Base-by-base conservation (phyloP, 2,113 vertebrate species). In the Camelus bactrianus region DNA sequence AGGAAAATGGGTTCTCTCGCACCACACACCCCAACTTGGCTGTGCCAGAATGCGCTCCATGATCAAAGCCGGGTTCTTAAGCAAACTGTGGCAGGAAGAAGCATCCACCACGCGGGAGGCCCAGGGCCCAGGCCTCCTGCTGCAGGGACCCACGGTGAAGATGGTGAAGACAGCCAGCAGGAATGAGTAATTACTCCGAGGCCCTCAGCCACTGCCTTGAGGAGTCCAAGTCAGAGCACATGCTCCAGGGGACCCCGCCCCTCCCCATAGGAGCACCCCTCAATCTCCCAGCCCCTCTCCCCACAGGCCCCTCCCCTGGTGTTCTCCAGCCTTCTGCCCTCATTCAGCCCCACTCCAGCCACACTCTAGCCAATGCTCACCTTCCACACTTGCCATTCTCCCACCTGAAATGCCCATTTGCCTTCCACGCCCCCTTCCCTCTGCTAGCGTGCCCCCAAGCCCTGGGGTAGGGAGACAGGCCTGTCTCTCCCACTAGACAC, bases 121-220 rank as follows among this genome's bases (percentile, higher is more conserved):
- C 89, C 76, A 13, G 32, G 35, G 83, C 80, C 24, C 15, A 8
- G 85, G 30, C 30, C 8, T 10, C 17, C 54, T 0, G 0, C 24
- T 4, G 1, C 9, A 42, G 67, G 32, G 20, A 22, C 60, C 64
- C 54, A 0, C 0, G 16, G 67, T 20, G 2, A 1, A 56, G 65
- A 50, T 5, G 52, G n/a, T 30, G 73, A 38, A 56, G 35, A 14
- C 5, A 2, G 3, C 13, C 0, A 0, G 11, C 11, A 1, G 75
- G n/a, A 32, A 13, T 0, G 6, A 8, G 16, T 3, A 9, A 15
- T 8, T 0, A 0, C 15, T 72, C 7, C 10, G 46, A 35, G 48
- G 48, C 62, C 32, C 90, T 77, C 9, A 26, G 81, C 56, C 20
- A 15, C 14, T 3, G 38, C 62, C 48, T 62, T 8, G 64, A 22